These are phyloP conservation scores for Aphodius sticticus DNA, from an alignment of 2,888 invertebrate genomes.

Conservation along the genomic window DNA sequence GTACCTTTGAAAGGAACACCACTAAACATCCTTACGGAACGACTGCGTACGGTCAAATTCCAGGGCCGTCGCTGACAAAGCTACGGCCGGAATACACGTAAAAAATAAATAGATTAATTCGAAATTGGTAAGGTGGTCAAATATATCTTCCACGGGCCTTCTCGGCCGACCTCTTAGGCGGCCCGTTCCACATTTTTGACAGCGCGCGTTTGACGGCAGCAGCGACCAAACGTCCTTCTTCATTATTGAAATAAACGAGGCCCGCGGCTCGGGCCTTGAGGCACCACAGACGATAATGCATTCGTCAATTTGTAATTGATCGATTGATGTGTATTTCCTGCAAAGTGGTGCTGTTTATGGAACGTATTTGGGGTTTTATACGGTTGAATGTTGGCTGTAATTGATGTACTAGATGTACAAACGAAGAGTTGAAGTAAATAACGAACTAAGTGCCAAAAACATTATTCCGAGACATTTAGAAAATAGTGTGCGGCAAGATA, in stretches of 20 bases:
- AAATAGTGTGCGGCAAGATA: too few species aligned
- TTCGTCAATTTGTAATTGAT: background rate
- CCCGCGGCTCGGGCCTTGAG: background rate
- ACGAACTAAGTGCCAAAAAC: too few species aligned
- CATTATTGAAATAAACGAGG: background rate
- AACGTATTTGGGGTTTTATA: background rate
- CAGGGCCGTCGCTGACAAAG: background rate
- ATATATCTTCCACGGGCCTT: background rate
- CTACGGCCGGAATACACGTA: background rate
- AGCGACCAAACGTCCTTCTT: background rate
- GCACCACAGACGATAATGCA: background rate
- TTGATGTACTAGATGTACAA: too few species aligned
- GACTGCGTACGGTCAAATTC: background rate
- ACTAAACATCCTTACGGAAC: background rate
- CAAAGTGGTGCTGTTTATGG: background rate
- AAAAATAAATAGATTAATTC: slow-evolving; percentile 4
- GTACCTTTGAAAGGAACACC: background rate
- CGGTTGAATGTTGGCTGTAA: too few species aligned
- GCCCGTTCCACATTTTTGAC: background rate
- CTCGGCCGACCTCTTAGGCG: background rate
- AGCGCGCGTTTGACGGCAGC: too few species aligned
- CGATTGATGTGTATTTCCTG: background rate
- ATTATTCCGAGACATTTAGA: too few species aligned
- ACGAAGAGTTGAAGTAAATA: too few species aligned
- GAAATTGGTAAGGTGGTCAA: slow-evolving; percentile 4